Base-by-base conservation (phyloP, 2,113 vertebrate species). In the Sander vitreus region DNA sequence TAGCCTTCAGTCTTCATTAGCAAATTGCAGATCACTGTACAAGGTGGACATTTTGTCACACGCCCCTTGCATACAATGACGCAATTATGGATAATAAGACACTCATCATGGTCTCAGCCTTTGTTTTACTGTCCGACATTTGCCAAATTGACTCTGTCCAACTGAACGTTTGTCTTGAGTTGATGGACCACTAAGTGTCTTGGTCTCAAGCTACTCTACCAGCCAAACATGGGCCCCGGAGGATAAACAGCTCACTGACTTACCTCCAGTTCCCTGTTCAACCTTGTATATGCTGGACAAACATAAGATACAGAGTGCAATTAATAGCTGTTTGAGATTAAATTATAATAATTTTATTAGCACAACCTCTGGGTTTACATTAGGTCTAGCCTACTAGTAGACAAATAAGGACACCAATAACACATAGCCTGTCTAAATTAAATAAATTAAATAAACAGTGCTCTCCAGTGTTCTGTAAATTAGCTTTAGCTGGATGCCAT, bases 91-190 rank as follows among this genome's bases (percentile, higher is more conserved):
- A 77, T 71, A 72, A 84, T 65, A 67, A 62, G 16, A 63, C 57
- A 47, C 33, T 60, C 36, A 54, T 76, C 50, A 39, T 65, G 69
- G 85, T 36, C 5, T 68, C 65, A 67, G 59, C 30, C 69, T 66
- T 59, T 55, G 36, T 71, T 80, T 73, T 64, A 71, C n/a, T 62
- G 55, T 43, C 18, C 6, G 19, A 54, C 60, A 50, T 53, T 45
- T 66, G 80, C 82, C 87, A 84, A 72, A 68, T 85, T 80, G 66
- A 79, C n/a, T 43, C 50, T 11, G 64, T 78, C 84, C 89, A 83
- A 57, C 5, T 47, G 8, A 80, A 53, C 11, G 43, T 51, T 60
- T 74, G 39, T 67, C 30, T 78, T 57, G 16, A 77, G 27, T 69
- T 47, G 66, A 81, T 53, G 75, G 68, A 58, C 57, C 18, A 33